phyloP scores from a whole-genome alignment of 2,113 vertebrate genomes.

The Himantopus leucocephalus region DNA sequence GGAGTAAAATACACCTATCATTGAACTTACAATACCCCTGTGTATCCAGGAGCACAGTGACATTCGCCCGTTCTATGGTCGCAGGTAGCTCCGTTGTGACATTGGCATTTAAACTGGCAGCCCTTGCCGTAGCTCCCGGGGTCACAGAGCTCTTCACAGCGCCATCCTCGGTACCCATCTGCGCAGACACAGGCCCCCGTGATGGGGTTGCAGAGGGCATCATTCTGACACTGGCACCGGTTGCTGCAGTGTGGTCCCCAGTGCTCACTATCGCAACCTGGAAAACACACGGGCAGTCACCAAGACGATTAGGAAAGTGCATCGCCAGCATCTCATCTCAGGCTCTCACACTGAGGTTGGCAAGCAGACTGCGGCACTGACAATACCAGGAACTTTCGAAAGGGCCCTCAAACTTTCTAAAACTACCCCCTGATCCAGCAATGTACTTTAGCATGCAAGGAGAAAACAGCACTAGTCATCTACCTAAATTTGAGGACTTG shows the following conservation, averaged over 20 bases:
- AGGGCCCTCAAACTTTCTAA: neutral
- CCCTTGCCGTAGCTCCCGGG: slow-evolving; percentile 89
- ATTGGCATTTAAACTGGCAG: slow-evolving; percentile 92
- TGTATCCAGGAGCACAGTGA: slow-evolving; percentile 92
- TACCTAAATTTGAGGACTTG: neutral
- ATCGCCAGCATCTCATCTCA: rapidly evolving
- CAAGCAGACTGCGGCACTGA: neutral
- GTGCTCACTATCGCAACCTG: slow-evolving; percentile 95
- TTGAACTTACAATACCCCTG: slow-evolving; percentile 90
- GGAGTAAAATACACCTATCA: neutral
- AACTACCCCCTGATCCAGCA: neutral
- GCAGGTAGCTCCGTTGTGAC: slow-evolving; percentile 92
- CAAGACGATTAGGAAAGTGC: neutral
- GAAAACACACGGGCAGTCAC: neutral
- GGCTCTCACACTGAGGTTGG: rapidly evolving
- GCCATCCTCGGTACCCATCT: slow-evolving; percentile 94
- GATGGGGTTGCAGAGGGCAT: slow-evolving; percentile 97
- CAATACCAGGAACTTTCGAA: neutral
- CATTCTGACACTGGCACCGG: slow-evolving; percentile 96
- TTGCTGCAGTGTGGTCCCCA: slow-evolving; percentile 99
- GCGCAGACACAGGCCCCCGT: slow-evolving; percentile 96
- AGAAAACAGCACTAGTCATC: neutral
- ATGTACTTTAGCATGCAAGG: neutral
- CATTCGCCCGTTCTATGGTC: slow-evolving; percentile 94
- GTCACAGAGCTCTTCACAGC: slow-evolving; percentile 92